Evolutionary conservation across 2,888 invertebrate species (phyloP).

Genomic region (Nephrocerus scutellatus): DNA sequence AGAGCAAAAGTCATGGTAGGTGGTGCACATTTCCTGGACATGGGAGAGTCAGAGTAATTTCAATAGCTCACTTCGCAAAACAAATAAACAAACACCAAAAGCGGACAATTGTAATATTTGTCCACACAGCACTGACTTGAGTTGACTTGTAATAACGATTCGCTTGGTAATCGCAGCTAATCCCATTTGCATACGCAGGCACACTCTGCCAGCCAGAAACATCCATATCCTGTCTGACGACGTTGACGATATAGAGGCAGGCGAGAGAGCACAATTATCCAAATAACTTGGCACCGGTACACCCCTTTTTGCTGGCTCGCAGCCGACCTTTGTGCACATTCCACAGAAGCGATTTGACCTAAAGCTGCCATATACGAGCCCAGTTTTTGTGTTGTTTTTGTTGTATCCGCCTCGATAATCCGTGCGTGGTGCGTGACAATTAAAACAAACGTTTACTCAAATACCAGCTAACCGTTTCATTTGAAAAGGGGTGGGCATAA

Average conservation of each 20-base stretch:
- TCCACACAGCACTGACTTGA: conserved; percentile 17
- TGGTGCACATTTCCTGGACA: too few species aligned
- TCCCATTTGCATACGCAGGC: conserved; percentile 28
- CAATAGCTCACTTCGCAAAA: conserved; percentile 37
- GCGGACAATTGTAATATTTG: conserved; percentile 16
- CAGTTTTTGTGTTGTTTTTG: too few species aligned
- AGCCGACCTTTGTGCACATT: conserved; percentile 31
- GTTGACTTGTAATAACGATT: conserved; percentile 31
- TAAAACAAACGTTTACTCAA: conserved; percentile 39
- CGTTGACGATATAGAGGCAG: too few species aligned
- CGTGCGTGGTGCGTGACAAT: conserved; percentile 35
- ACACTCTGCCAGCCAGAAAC: conserved; percentile 2
- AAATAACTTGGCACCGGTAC: conserved; percentile 19
- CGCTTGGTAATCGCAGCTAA: conserved; percentile 36
- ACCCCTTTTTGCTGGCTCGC: conserved; percentile 31
- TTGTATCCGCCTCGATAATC: too few species aligned
- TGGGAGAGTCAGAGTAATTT: conserved; percentile 15
- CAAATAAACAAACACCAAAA: conserved; percentile 35
- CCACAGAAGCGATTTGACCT: too few species aligned
- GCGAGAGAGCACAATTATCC: conserved; percentile 3
- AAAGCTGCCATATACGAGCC: too few species aligned
- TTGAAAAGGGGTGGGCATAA: not conserved
- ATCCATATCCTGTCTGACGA: not conserved
- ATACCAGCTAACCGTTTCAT: conserved; percentile 25
- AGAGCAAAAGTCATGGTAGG: too few species aligned